Conservation (phyloP, 2,113 vertebrate species). For the Archilochus colubris region DNA sequence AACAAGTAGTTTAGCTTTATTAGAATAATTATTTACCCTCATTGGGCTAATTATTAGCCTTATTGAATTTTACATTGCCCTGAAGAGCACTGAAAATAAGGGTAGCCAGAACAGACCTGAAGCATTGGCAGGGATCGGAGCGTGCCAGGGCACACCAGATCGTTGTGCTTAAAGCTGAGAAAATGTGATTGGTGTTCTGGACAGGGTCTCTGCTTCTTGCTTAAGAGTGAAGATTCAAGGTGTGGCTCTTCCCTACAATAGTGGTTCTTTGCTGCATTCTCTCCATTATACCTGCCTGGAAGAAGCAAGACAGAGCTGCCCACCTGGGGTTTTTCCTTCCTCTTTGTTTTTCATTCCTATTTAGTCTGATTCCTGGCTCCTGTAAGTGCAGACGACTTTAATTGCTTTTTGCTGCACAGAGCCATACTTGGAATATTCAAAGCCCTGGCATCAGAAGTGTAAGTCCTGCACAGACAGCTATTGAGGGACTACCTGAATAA, state of each 20-base stretch:
- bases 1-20: slow-evolving; percentile 7
- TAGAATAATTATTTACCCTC: slow-evolving; percentile 24
- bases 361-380: background rate
- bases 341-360: background rate
- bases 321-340: background rate
- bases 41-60: background rate
- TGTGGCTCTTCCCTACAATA: background rate
- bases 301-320: background rate
- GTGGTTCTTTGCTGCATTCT: background rate
- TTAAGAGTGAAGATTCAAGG: background rate
- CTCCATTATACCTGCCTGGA: background rate
- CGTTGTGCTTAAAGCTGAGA: background rate
- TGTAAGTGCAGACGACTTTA: background rate
- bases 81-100: background rate
- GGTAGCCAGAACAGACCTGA: background rate
- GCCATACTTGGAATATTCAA: background rate
- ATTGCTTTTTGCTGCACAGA: background rate
- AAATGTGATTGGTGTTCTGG: background rate
- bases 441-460: background rate
- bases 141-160: background rate
- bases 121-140: background rate
- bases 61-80: background rate
- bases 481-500: background rate
- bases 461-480: background rate
- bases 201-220: background rate